Base-by-base conservation (phyloP, 2,113 vertebrate genomes). In the Pholis gunnellus region DNA sequence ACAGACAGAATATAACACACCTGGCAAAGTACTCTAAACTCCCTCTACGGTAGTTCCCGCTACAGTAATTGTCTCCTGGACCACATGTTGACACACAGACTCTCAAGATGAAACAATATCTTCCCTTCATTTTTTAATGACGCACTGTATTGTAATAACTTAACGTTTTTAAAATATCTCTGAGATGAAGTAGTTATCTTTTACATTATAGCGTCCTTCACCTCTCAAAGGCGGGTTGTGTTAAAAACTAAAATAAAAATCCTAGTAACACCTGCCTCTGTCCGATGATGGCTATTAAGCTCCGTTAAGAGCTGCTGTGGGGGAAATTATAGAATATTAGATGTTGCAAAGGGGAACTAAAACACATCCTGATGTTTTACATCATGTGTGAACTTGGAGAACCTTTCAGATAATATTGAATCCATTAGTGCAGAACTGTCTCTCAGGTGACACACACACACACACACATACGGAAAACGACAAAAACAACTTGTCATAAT, bases 321-420 rank as follows among this genome's bases (percentile, higher is more conserved):
- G 25, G 20, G 46, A 70, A 67, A 83, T 56, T 7, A 72, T 75
- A 77, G 25, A 31, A 69, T 59, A 85, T 82, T 61, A 73, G 13
- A 78, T 54, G 65, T 67, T 77, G 38, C n/a, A 72, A 75, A 80
- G 46, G 67, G n/a, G 18, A 78, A 22, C 34, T 59, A 80, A 86
- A 72, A 72, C 77, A 85, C 22, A 68, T 74, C 29, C 56, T 57
- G 67, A 81, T 57, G 65, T 61, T 74, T 81, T 46, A 83, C 77
- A 76, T 74, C 66, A 88, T 87, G 59, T 72, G 56, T 69, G 75
- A 89, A 66, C 71, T 38, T 67, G 44, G 64, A 76, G 13, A 29
- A 46, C 72, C 67, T 76, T 54, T 70, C 52, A 48, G 78, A 70
- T 81, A 17, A 83, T 87, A 81, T 57, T 57, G 34, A 81, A 84